A percentile compares a stretch with the other conserved stretches of the same genome.
These are phyloP conservation scores for Drosophila kurseongensis DNA, from an alignment of 1,140 invertebrate genomes.

Conservation along the genomic window DNA sequence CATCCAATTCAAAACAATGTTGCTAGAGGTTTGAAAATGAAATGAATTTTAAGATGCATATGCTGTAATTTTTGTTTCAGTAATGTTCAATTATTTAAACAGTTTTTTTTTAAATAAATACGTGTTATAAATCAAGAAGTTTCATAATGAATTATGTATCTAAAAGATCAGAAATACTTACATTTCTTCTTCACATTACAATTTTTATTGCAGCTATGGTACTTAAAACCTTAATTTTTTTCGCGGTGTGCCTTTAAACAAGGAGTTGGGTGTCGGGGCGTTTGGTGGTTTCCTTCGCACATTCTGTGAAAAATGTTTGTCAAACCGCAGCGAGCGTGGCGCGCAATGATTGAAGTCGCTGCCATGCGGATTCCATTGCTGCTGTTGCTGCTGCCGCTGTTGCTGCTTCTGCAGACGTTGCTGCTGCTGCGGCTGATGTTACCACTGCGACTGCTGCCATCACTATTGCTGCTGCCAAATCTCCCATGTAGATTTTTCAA, in stretches of 20 bases:
- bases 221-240: not conserved
- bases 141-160: too few relatives aligned
- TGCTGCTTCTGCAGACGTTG: conserved; percentile 25
- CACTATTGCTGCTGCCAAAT: conserved; percentile 43
- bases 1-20: too few relatives aligned
- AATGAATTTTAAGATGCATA: too few relatives aligned
- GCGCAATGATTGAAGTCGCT: conserved; percentile 79
- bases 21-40: too few relatives aligned
- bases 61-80: too few relatives aligned
- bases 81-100: too few relatives aligned
- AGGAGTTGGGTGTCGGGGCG: conserved; percentile 15
- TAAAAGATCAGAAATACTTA: not conserved
- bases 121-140: too few relatives aligned
- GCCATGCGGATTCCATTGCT: conserved; percentile 62
- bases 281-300: conserved; percentile 60
- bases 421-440: conserved; percentile 32
- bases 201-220: too few relatives aligned
- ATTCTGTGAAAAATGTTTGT: conserved; percentile 81
- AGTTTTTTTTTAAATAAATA: too few relatives aligned
- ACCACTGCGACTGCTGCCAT: conserved; percentile 30
- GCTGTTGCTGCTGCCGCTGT: conserved; percentile 31
- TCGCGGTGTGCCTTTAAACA: conserved; percentile 35
- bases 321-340: conserved; percentile 78
- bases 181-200: not conserved
- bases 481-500: conserved; percentile 72